A percentile compares a stretch with the other conserved stretches of the same genome.
Evolutionary conservation across 2,113 vertebrate species (phyloP).

Genomic region (Helogale parvula): DNA sequence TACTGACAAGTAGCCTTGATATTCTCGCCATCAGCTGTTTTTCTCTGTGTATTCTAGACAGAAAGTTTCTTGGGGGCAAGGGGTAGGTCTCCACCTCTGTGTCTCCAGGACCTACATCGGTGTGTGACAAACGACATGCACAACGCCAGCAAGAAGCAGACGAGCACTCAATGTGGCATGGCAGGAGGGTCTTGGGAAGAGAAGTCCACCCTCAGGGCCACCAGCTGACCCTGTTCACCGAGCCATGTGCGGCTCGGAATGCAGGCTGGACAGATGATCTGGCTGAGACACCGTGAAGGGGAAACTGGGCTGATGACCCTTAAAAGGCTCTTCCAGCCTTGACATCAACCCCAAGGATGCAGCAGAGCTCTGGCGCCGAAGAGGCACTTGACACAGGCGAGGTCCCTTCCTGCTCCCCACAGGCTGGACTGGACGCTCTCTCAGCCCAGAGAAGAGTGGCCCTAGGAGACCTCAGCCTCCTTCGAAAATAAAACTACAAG

Average conservation of each 20-base stretch:
- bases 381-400: accelerated
- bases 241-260: accelerated
- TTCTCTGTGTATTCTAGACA: background rate
- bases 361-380: background rate
- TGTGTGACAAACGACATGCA: background rate
- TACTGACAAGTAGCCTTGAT: background rate
- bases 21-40: background rate
- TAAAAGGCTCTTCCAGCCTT: background rate
- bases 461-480: background rate
- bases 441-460: background rate
- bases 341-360: background rate
- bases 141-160: background rate
- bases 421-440: accelerated
- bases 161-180: accelerated
- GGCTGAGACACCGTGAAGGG: background rate
- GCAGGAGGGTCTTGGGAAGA: background rate
- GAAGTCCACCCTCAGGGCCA: too few relatives aligned
- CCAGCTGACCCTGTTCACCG: background rate
- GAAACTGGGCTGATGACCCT: background rate
- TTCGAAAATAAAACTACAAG: background rate
- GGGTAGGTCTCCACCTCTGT: background rate
- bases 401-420: accelerated
- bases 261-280: accelerated
- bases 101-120: background rate
- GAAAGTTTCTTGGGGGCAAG: background rate